Base-by-base conservation (phyloP, 2,888 invertebrate genomes). In the Lottia scabra region DNA sequence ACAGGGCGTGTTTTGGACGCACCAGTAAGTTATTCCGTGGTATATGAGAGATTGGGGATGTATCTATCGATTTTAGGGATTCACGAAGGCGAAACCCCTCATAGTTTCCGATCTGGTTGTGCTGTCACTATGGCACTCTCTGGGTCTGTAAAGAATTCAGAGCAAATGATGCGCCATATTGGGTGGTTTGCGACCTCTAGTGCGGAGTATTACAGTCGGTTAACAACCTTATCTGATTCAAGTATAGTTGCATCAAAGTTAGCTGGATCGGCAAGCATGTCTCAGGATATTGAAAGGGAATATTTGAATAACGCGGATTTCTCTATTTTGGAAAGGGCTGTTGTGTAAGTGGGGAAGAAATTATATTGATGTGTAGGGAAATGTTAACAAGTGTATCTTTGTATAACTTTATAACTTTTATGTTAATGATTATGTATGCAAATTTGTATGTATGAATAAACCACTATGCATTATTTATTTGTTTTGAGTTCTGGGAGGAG, bases 31-130 rank as follows among this genome's bases (percentile, higher is more conserved):
- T 56, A 19, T 19, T 56, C 56, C 19, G 56, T 56, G 5, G 23
- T 56, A 19, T 56, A 56, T 0, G 56, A 56, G 8, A 56, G 56
- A 23, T 56, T 56, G 4, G 4, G 56, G 10, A 2, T 38, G 56
- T 56, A 56, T 16, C 10, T 48, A 19, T 56, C n/a, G 10, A 56
- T 19, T 56, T 56, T 56, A 3, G 56, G 10, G 3, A 1, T 56
- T 13, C 10, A 23, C 23, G 23, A 56, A 4, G 56, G 56, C 16
- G 46, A 67, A n/a, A 67, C 67, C 2, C 45, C 46, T 16, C 46
- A 67, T 26, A 67, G 46, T n/a, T 67, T 67, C n/a, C 38, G 19
- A 2, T n/a, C 67, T 19, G 56, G 56, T 1, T 56, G 23, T 56
- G 56, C 56, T 3, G 56, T 56, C 19, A 56, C 56, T 4, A 23